phyloP scores from a whole-genome alignment of 2,797 vertebrate species.

The Podarcis siculus region DNA sequence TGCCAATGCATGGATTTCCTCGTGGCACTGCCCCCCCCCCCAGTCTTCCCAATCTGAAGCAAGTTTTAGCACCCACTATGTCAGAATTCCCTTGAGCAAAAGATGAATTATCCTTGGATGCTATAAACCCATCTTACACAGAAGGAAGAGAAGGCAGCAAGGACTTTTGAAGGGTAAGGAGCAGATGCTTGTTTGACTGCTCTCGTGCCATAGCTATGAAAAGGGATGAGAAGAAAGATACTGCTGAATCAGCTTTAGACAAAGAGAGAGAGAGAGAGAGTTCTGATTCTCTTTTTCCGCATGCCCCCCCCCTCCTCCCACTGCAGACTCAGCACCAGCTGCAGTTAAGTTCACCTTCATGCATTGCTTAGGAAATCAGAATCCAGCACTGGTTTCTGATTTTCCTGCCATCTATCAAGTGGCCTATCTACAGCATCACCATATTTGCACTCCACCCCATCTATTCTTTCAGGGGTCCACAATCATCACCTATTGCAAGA shows the following conservation, averaged over 20 bases:
- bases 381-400: not conserved
- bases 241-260: slow-evolving; percentile 32
- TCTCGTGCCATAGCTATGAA: slow-evolving; percentile 1
- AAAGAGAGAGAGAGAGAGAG: not conserved
- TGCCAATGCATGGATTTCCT: not conserved
- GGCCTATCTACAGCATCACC: not conserved
- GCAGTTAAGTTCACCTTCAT: slow-evolving; percentile 32
- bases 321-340: slow-evolving; percentile 27
- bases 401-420: not conserved
- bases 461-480: not conserved
- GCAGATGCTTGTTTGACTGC: not conserved
- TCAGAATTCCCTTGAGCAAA: not conserved
- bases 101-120: not conserved
- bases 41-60: not conserved
- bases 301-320: not conserved
- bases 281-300: slow-evolving; percentile 5
- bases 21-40: no score
- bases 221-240: slow-evolving; percentile 21
- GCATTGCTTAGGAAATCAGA: not conserved
- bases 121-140: not conserved
- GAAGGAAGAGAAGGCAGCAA: slow-evolving; percentile 2
- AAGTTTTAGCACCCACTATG: not conserved
- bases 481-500: not conserved
- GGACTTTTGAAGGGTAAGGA: slow-evolving; percentile 30
- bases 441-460: not conserved